A percentile compares a stretch with the other conserved stretches of the same genome.
Conservation (phyloP, 1,140 invertebrate genomes). For the Bombus soroeensis region DNA sequence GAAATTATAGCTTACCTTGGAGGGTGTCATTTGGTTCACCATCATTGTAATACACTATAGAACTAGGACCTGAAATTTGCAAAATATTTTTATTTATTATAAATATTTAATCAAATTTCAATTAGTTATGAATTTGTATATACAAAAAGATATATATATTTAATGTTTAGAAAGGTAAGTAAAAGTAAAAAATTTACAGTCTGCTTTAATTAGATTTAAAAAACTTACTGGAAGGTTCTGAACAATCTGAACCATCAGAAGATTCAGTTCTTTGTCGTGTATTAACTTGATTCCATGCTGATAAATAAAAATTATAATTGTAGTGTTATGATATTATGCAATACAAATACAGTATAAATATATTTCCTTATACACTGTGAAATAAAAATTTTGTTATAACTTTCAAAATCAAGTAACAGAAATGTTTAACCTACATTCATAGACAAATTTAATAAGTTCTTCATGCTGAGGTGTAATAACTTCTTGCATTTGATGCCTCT, state of each 20-base stretch:
- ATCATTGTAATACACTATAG: conserved; percentile 87
- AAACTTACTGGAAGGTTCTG: conserved; percentile 71
- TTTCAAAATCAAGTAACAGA: background rate
- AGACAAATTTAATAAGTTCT: conserved; percentile 89
- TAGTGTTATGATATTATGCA: conserved; percentile 10
- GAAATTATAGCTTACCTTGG: conserved; percentile 77
- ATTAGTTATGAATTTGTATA: background rate
- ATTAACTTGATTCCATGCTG: conserved; percentile 79
- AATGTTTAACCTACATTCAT: conserved; percentile 85
- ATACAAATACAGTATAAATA: background rate
- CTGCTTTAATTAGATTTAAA: background rate
- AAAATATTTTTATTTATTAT: conserved; percentile 34
- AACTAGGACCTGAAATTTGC: conserved; percentile 71
- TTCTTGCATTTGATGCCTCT: conserved; percentile 85
- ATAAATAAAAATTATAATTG: conserved; percentile 50
- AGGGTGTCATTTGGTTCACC: conserved; percentile 87
- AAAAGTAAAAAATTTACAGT: background rate
- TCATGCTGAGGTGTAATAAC: conserved; percentile 88
- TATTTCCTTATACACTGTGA: background rate
- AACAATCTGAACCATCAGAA: conserved; percentile 71
- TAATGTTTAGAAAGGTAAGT: background rate
- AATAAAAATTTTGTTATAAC: conserved; percentile 8
- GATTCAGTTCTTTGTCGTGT: conserved; percentile 69
- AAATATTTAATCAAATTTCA: conserved; percentile 10
- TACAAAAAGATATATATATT: background rate